A percentile compares a stretch with the other conserved stretches of the same genome.
phyloP scores from a whole-genome alignment of 2,113 vertebrate genomes.

The Morone saxatilis region DNA sequence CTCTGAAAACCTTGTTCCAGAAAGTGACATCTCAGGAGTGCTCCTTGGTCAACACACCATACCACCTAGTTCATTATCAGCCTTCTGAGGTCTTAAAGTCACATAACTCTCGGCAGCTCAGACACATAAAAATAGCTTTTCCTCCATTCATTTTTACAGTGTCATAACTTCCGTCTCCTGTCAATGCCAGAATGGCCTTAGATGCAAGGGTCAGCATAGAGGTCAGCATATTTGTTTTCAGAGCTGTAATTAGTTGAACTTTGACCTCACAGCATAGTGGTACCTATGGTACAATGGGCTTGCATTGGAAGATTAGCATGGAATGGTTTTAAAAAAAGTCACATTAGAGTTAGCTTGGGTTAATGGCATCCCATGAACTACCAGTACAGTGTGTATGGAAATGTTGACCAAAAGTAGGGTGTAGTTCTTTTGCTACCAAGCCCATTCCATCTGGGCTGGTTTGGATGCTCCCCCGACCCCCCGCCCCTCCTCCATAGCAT shows the following conservation, averaged over 20 bases:
- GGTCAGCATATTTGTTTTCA: not conserved
- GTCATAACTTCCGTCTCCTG: not conserved
- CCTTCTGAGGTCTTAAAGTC: not conserved
- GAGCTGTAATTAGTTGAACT: conserved; percentile 1
- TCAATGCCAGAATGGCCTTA: not conserved
- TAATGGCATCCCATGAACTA: not conserved
- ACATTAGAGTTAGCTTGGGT: not conserved
- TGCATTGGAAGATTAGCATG: not conserved
- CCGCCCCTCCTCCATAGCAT: not conserved
- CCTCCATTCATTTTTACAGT: not conserved
- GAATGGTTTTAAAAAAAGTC: not conserved
- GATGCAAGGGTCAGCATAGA: not conserved
- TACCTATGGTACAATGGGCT: not conserved
- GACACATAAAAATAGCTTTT: not conserved
- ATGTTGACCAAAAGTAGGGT: not conserved
- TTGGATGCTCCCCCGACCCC: not conserved
- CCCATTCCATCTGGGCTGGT: not conserved
- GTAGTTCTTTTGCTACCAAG: not conserved
- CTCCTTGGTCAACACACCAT: no score
- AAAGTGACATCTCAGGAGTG: no score
- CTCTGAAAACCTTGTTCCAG: no score
- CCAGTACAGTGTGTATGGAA: not conserved
- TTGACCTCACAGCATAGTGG: not conserved
- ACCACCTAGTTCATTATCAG: not conserved
- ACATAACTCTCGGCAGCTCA: not conserved